Evolutionary conservation across 2,888 invertebrate genomes (phyloP), one percentile per base, ranked within the genome.

Genomic region (Lysandra bellargus): DNA sequence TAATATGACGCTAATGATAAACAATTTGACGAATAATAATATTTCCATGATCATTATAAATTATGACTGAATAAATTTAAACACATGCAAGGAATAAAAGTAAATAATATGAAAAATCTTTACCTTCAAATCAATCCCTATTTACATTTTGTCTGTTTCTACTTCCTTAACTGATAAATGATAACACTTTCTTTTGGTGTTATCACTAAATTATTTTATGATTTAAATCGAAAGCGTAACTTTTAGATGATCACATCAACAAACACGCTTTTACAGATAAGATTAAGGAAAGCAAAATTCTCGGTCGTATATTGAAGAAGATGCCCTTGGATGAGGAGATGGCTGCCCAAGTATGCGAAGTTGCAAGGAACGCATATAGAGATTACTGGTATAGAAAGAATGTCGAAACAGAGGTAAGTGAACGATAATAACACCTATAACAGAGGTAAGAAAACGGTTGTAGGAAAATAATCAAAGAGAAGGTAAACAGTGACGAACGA

Each of bases 331-430:
- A 92, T n/a, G 93, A 94, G 79, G 88, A 87, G 0, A 87, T 86
- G 87, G 85, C 90, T 0, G 89, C 89, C 0, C 87, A 88, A 76
- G 90, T 94, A 0, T 92, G 92, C 61, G 92, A 92, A 83, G 84
- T 94, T 0, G 87, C 87, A 2, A 88, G 94, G 53, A 93, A 93
- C 61, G 90, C 92, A 0, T 92, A 91, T 83, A 86, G 89, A 0
- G 93, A 94, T 78, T 94, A 92, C 80, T 92, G 92, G 91, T 94
- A 93, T 79, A 86, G 91, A 69, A 93, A 90, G 87, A 89, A 87
- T 37, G 64, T 89, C 7, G 80, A 94, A 80, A 85, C 89, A 81
- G 85, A 89, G 88, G 93, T 92, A 80, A 80, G 12, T 33, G 4
- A 53, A n/a, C n/a, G n/a, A n/a, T n/a, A n/a, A n/a, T n/a, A n/a